phyloP scores from a whole-genome alignment of 2,797 vertebrate genomes.

The Adelosebastes latens region DNA sequence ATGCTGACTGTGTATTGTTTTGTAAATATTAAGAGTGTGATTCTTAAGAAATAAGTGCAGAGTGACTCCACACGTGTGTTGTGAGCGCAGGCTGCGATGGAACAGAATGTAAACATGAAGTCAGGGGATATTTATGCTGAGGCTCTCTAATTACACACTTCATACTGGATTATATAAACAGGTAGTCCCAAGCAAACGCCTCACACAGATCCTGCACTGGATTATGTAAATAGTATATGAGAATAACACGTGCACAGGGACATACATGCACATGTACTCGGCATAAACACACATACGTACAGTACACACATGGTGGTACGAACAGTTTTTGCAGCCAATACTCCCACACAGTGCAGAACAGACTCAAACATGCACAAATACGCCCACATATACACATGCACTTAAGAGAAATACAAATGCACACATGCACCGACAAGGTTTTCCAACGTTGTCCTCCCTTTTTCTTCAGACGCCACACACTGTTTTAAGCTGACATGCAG shows the following conservation, averaged over 20 bases:
- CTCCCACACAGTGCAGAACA: slow-evolving; percentile 26
- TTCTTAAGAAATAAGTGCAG: background rate
- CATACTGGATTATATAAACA: slow-evolving; percentile 44
- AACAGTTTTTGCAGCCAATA: slow-evolving; percentile 10
- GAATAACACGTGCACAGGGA: background rate
- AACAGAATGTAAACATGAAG: slow-evolving; percentile 40
- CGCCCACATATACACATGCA: background rate
- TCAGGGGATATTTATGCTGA: slow-evolving; percentile 28
- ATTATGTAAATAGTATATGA: slow-evolving; percentile 37
- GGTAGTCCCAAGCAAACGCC: slow-evolving; percentile 1
- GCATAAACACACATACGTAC: background rate
- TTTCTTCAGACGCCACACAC: slow-evolving; percentile 10
- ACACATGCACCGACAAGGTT: background rate
- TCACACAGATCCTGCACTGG: background rate
- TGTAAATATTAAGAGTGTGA: slow-evolving; percentile 43
- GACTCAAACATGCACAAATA: slow-evolving; percentile 18
- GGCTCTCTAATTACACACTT: slow-evolving; percentile 28
- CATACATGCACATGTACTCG: background rate
- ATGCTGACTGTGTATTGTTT: background rate
- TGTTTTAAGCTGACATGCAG: slow-evolving; percentile 35
- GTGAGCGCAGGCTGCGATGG: slow-evolving; percentile 10
- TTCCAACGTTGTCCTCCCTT: slow-evolving; percentile 12
- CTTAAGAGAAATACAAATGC: background rate
- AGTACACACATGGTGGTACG: background rate
- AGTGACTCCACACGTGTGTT: slow-evolving; percentile 11